Percentiles rank a stretch among this genome's conserved stretches.
Conservation (phyloP, 2,113 vertebrate species). For the Hippolais icterina region DNA sequence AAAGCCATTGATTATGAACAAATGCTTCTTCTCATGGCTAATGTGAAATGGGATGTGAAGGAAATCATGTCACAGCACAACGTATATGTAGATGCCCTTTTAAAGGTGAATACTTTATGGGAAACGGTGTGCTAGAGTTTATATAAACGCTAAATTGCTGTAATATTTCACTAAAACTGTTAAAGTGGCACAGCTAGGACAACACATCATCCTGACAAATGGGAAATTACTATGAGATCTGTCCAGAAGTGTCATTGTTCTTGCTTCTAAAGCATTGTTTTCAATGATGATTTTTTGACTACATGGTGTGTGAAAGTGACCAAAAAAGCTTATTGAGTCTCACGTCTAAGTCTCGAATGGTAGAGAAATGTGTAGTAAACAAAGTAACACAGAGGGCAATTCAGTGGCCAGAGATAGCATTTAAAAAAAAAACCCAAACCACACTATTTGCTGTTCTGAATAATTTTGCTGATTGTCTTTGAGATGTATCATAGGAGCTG, state of each 20-base stretch:
- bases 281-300: neutral
- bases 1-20: constrained; percentile 99
- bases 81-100: constrained; percentile 92
- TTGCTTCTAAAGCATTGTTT: neutral
- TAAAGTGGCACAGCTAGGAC: neutral
- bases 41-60: constrained; percentile 97
- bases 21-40: constrained; percentile 92
- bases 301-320: neutral
- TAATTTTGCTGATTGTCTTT: neutral
- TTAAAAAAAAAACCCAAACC: neutral
- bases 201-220: neutral
- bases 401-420: neutral
- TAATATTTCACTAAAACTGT: neutral
- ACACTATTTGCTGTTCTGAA: neutral
- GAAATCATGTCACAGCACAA: constrained; percentile 99
- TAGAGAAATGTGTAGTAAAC: neutral
- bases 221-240: neutral
- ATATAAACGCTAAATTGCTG: neutral
- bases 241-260: neutral
- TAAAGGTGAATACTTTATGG: constrained; percentile 83
- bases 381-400: neutral
- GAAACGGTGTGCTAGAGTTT: neutral
- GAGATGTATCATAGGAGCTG: neutral
- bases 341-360: neutral
- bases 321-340: neutral